Evolutionary conservation across 2,888 invertebrate species (phyloP).

Genomic region (Aspidapion aeneum): DNA sequence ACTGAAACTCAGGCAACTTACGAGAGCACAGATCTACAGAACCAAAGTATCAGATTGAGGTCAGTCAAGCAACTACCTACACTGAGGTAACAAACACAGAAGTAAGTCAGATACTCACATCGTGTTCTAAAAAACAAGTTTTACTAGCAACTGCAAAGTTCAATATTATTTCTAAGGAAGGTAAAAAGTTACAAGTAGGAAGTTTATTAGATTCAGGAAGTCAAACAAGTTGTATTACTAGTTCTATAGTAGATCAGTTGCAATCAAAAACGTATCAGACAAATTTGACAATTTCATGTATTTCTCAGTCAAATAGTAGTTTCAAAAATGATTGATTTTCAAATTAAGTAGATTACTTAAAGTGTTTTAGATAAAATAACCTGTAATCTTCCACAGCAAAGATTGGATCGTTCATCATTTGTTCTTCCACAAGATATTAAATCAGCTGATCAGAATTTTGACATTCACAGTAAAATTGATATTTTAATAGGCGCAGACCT

Average conservation of each 20-base stretch:
- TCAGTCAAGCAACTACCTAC: background rate
- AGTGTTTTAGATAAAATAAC: constrained; percentile 4
- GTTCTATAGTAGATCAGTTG: background rate
- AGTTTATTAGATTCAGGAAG: background rate
- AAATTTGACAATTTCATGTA: background rate
- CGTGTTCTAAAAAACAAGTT: background rate
- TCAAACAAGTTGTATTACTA: background rate
- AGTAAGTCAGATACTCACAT: background rate
- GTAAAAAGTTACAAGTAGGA: background rate
- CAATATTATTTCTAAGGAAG: background rate
- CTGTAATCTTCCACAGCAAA: background rate
- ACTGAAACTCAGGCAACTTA: background rate
- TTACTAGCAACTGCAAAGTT: background rate
- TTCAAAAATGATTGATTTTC: background rate
- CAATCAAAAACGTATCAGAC: background rate
- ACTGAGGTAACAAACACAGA: background rate
- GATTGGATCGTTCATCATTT: background rate
- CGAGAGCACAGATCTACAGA: too few species aligned
- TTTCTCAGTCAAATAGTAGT: background rate
- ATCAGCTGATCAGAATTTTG: constrained; percentile 4
- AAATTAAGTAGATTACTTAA: background rate
- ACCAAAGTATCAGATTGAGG: too few species aligned
- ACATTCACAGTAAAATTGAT: constrained; percentile 2
- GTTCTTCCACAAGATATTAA: background rate
- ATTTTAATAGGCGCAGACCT: constrained; percentile 9